Base-by-base conservation (phyloP, 2,797 vertebrate genomes). In the Gephyroberyx darwinii region DNA sequence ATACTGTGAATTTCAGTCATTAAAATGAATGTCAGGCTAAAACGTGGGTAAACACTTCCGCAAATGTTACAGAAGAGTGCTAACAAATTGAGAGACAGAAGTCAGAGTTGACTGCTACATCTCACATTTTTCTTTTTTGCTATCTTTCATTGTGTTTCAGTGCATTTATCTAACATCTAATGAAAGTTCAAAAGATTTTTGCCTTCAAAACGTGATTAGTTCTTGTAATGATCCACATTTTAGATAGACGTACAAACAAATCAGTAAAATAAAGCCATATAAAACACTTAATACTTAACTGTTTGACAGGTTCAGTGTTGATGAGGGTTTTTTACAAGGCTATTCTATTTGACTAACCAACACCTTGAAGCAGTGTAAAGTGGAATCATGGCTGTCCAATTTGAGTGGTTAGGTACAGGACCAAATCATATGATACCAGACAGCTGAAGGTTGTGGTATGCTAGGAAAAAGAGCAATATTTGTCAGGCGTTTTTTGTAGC, bases 371-470 rank as follows among this genome's bases (percentile, higher is more conserved):
- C n/a, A 1, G 33, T 62, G 30, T 65, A 67, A 79, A 87, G 59
- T 80, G 72, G 64, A 81, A 81, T 91, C 90, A 92, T 77, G 78
- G 59, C 64, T 77, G 78, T 64, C 70, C 71, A 79, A 85, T 91
- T 92, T 84, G 26, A 65, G 31, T 77, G 62, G n/a, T 14, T 53
- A 65, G 53, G 22, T 54, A 12, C 3, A n/a, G 17, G 16, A 1
- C 54, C 56, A 1, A 79, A 84, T 91, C 89, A 91, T 84, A 78
- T 91, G 89, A 88, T 81, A 7, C 57, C 68, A 81, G 33, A 59
- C 4, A 6, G 50, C 22, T 7, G 22, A 75, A 69, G 35, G 31
- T 51, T 3, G 4, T 59, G 59, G 31, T 57, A 62, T 75, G 20
- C 13, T 19, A 50, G n/a, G 30, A 59, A 45, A 22, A 6, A 19